phyloP scores from a whole-genome alignment of 2,888 invertebrate species.

The Hypomecis punctinalis region DNA sequence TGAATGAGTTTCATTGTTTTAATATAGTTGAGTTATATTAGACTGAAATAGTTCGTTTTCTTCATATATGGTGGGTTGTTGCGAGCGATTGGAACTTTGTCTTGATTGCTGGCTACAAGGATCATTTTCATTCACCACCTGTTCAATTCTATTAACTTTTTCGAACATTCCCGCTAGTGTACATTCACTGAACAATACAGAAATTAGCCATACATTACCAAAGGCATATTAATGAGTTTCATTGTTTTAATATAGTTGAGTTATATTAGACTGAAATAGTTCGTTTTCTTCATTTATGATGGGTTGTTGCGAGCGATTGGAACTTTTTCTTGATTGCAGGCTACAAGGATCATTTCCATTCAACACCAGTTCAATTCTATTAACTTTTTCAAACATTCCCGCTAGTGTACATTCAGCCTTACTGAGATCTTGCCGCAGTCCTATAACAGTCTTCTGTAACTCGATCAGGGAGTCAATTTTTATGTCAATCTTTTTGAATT shows the following conservation, averaged over 20 bases:
- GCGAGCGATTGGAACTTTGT: slow-evolving; percentile 47
- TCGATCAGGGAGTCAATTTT: slow-evolving; percentile 68
- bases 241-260: slow-evolving; percentile 29
- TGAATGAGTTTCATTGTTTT: slow-evolving; percentile 14
- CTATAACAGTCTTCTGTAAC: slow-evolving; percentile 57
- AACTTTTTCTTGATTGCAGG: slow-evolving; percentile 50
- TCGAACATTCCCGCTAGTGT: slow-evolving; percentile 51
- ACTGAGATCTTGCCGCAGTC: slow-evolving; percentile 56
- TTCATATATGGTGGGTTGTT: slow-evolving; percentile 42
- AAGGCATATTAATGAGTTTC: slow-evolving; percentile 11
- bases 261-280: slow-evolving; percentile 37
- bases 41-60: slow-evolving; percentile 43
- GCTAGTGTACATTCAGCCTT: slow-evolving; percentile 51
- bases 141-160: slow-evolving; percentile 61
- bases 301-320: slow-evolving; percentile 39
- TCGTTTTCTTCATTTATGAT: slow-evolving; percentile 49
- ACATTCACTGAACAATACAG: slow-evolving; percentile 41
- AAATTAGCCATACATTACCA: slow-evolving; percentile 18
- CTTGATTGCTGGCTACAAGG: slow-evolving; percentile 49
- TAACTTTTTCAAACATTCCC: slow-evolving; percentile 55
- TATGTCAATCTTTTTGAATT: slow-evolving; percentile 60
- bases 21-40: slow-evolving; percentile 34
- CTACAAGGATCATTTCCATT: slow-evolving; percentile 45
- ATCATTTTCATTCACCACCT: slow-evolving; percentile 40
- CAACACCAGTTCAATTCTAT: slow-evolving; percentile 54